Evolutionary conservation across 2,113 vertebrate genomes (phyloP), one percentile per base, ranked within the genome.

Genomic region (Pteruthius melanotis): DNA sequence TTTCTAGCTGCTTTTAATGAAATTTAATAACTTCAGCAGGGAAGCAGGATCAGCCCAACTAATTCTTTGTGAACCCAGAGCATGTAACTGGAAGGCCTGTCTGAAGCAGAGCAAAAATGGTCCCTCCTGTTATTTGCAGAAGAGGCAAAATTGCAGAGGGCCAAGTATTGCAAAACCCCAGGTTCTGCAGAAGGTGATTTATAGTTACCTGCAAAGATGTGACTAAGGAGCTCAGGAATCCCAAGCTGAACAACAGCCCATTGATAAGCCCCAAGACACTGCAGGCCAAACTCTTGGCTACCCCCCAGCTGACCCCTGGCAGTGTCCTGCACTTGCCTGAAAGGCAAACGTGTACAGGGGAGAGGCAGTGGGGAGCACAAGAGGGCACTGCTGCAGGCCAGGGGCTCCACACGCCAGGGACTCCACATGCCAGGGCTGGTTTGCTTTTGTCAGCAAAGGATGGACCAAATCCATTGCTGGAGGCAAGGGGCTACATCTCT

Each of bases 181-280:
- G 63, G 85, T 59, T 93, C 68, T 90, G 61, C 40, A 84, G 52
- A 88, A 93, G 49, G 56, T 96, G 94, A 97, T 96, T 96, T 94
- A 96, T 86, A 83, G 69, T 93, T 92, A 93, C 91, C 91, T 96
- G 90, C 83, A 93, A 81, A 90, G 95, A 92, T 18, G 33, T 96
- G 92, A 97, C 83, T 95, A 88, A 94, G 92, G 83, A 95, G 56
- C 92, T 93, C 69, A 95, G 95, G 95, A 96, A 97, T 96, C 92
- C 44, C 15, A 65, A 78, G 75, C 82, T 39, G 87, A 96, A 97
- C 93, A 97, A 96, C 82, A 85, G 76, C 54, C 80, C 69, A 86
- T 96, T 95, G 95, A 96, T 95, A 95, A 94, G 56, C 30, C 40
- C n/a, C 57, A 85, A 66, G 83, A 96, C 69, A 87, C 80, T 68